phyloP scores from a whole-genome alignment of 2,888 invertebrate species.

The Onthophagus sagittarius region DNA sequence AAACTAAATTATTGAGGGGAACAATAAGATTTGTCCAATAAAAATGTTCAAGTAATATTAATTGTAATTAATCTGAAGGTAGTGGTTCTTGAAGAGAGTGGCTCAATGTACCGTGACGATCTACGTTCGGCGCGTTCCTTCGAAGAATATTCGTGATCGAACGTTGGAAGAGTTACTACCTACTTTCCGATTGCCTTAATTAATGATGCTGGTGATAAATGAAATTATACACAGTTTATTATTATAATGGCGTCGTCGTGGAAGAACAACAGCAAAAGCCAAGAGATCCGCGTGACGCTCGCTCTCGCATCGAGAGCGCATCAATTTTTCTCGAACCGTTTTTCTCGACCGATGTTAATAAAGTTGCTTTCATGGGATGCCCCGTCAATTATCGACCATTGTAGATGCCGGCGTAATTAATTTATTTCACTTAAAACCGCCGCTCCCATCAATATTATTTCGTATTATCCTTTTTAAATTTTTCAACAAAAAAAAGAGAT shows the following conservation, averaged over 20 bases:
- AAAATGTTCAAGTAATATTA: slow-evolving; percentile 22
- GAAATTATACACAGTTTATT: slow-evolving; percentile 27
- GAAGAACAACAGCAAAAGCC: not conserved
- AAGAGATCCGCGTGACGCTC: not conserved
- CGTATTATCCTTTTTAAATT: not conserved
- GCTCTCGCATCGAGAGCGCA: not conserved
- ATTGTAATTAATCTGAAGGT: slow-evolving; percentile 25
- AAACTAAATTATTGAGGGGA: too few species aligned
- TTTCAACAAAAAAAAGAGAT: not conserved
- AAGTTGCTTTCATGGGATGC: slow-evolving; percentile 6
- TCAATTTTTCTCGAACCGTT: not conserved
- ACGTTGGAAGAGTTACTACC: slow-evolving; percentile 24
- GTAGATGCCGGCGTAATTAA: not conserved
- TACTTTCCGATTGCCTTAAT: slow-evolving; percentile 27
- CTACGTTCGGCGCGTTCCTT: slow-evolving; percentile 13
- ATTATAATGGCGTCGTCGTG: slow-evolving; percentile 22
- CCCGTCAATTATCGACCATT: slow-evolving; percentile 8
- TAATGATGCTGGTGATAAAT: slow-evolving; percentile 27
- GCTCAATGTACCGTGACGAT: not conserved
- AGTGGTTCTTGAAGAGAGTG: slow-evolving; percentile 21
- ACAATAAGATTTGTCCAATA: not conserved
- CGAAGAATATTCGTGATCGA: slow-evolving; percentile 26
- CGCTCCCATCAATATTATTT: not conserved
- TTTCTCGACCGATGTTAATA: slow-evolving; percentile 2
- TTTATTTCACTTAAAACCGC: slow-evolving; percentile 1